Evolutionary conservation across 2,113 vertebrate species (phyloP).

Genomic region (Australoheros scitulus): DNA sequence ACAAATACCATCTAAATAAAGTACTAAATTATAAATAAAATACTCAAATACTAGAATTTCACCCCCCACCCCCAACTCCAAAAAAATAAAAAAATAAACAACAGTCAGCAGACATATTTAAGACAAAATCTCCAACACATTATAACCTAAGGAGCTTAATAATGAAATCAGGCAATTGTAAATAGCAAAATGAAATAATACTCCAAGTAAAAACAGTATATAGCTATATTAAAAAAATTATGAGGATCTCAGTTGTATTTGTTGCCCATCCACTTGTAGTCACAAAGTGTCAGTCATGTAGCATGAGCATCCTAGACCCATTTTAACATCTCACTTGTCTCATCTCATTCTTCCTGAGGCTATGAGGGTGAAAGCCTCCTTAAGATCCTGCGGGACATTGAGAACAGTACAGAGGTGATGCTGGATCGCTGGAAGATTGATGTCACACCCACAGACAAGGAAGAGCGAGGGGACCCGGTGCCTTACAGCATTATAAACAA

Average conservation of each 20-base stretch:
- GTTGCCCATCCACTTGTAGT: background rate
- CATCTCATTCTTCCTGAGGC: slow-evolving; percentile 72
- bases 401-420: slow-evolving; percentile 92
- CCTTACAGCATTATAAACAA: slow-evolving; percentile 97
- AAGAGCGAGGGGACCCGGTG: slow-evolving; percentile 93
- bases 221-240: background rate
- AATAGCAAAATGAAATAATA: background rate
- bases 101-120: background rate
- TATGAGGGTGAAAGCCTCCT: slow-evolving; percentile 97
- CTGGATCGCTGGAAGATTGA: slow-evolving; percentile 96
- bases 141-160: background rate
- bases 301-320: background rate
- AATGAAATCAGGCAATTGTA: fast-evolving
- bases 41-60: too few species aligned
- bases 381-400: slow-evolving; percentile 94
- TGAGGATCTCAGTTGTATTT: background rate
- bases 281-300: background rate
- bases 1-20: background rate
- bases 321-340: background rate
- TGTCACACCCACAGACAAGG: slow-evolving; percentile 89
- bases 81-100: background rate
- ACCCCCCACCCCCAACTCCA: too few species aligned
- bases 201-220: fast-evolving
- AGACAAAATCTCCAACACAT: background rate
- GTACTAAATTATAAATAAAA: too few species aligned